Evolutionary conservation across 1,140 invertebrate species (phyloP).

Genomic region (Drosophila albomicans): DNA sequence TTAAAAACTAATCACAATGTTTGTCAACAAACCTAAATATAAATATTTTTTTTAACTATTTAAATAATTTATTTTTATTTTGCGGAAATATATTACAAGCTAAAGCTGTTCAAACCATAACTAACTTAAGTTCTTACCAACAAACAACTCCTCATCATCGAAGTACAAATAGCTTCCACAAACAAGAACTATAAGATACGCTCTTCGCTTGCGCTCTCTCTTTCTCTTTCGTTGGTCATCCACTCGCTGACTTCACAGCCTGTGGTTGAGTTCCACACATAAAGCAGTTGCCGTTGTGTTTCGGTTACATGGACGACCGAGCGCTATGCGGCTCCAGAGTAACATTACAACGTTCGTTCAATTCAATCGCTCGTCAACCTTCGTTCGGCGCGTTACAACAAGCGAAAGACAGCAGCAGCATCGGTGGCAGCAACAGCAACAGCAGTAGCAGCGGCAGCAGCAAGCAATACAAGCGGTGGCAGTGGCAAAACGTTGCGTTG

Average conservation of each 20-base stretch:
- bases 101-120: too few relatives aligned
- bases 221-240: conserved; percentile 33
- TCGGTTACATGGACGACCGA: conserved; percentile 53
- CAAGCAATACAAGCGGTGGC: conserved; percentile 9
- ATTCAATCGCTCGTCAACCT: conserved; percentile 76
- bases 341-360: conserved; percentile 63
- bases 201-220: conserved; percentile 3
- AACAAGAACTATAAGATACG: not conserved
- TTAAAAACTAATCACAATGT: too few relatives aligned
- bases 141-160: not conserved
- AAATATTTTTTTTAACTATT: too few relatives aligned
- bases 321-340: conserved; percentile 45
- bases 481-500: conserved; percentile 20
- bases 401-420: conserved; percentile 39
- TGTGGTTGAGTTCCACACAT: conserved; percentile 35
- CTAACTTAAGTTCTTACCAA: not conserved
- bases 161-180: conserved; percentile 50
- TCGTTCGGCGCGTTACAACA: conserved; percentile 74
- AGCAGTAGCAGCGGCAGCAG: not conserved
- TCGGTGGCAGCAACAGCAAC: conserved; percentile 9
- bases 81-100: too few relatives aligned
- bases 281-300: conserved; percentile 23
- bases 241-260: conserved; percentile 6
- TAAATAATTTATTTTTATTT: not conserved
- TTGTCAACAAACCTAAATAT: too few relatives aligned